Base-by-base conservation (phyloP, 23 tunicate genomes). In the Trididemnum clinides region DNA sequence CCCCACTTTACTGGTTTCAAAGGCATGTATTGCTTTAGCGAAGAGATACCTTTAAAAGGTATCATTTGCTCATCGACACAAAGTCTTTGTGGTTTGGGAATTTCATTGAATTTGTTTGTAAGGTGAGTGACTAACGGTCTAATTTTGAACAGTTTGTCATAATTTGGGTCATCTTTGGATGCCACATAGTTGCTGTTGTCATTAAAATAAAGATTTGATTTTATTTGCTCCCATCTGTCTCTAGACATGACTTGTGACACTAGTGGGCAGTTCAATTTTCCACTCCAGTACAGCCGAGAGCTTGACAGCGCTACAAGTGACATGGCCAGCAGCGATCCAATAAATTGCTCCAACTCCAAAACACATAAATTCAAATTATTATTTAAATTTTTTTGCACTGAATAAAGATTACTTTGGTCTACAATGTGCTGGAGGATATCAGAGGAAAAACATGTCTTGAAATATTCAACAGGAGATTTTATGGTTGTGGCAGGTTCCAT, bases 41-140 rank as follows among this genome's bases (percentile, higher is more conserved):
- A 73, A 6, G 80, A 73, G 28, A 19, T 73, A 2, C 80, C 57
- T 29, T 73, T 73, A 29, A 73, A 73, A 2, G 57, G 27, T 12
- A 73, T 39, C 80, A 73, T 73, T 38, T 73, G 80, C 28, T 73
- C 57, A 73, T 73, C 57, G 31, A 73, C 38, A 30, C 80, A 37
- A 19, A 73, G 57, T 30, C n/a, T 73, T 28, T 28, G 31, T 15
- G 54, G 2, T 57, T 36, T 73, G 54, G 80, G 54, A n/a, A 73
- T 73, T 28, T 54, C 54, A 36, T 69, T 69, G 7, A 30, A 69
- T 31, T 69, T 69, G 10, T 69, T 25, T 2, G 19, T 35, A 69
- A 73, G 25, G 31, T 73, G 80, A 18, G 37, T 30, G 12, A 73
- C 3, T 27, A 73, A 39, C 38, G 57, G 80, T 29, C 76, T 73